Evolutionary conservation across 2,888 invertebrate species (phyloP).

Genomic region (Malacosoma neustria): DNA sequence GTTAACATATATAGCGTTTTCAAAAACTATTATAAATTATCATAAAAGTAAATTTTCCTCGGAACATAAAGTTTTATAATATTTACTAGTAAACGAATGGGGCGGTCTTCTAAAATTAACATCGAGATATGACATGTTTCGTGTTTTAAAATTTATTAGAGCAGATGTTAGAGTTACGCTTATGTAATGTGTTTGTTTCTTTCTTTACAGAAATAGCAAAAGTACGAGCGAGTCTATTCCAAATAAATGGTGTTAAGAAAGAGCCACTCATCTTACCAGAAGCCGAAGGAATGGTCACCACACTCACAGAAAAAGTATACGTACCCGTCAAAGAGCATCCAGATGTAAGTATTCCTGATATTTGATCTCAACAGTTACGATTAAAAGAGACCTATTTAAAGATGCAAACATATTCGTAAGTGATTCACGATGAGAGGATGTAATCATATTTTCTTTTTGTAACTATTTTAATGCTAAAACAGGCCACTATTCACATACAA

Average conservation of each 20-base stretch:
- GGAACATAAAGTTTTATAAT: slow-evolving; percentile 46
- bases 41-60: slow-evolving; percentile 29
- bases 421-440: neutral
- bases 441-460: no score
- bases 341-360: slow-evolving; percentile 87
- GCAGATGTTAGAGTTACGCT: slow-evolving; percentile 23
- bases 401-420: neutral
- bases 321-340: slow-evolving; percentile 99
- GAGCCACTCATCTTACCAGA: slow-evolving; percentile 94
- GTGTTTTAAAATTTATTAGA: slow-evolving; percentile 36
- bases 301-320: slow-evolving; percentile 99
- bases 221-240: slow-evolving; percentile 98
- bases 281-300: slow-evolving; percentile 91
- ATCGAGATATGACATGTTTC: slow-evolving; percentile 36
- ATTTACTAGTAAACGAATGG: slow-evolving; percentile 38
- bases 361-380: neutral
- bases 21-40: slow-evolving; percentile 19
- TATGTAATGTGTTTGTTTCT: slow-evolving; percentile 26
- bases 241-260: slow-evolving; percentile 97
- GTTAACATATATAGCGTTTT: slow-evolving; percentile 12
- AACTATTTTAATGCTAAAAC: no score
- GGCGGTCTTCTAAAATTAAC: slow-evolving; percentile 41
- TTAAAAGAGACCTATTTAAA: neutral
- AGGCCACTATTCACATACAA: slow-evolving; percentile 5
- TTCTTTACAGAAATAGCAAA: slow-evolving; percentile 95